Conservation (phyloP, 2,888 invertebrate species). For the Rhaphigaster nebulosa region DNA sequence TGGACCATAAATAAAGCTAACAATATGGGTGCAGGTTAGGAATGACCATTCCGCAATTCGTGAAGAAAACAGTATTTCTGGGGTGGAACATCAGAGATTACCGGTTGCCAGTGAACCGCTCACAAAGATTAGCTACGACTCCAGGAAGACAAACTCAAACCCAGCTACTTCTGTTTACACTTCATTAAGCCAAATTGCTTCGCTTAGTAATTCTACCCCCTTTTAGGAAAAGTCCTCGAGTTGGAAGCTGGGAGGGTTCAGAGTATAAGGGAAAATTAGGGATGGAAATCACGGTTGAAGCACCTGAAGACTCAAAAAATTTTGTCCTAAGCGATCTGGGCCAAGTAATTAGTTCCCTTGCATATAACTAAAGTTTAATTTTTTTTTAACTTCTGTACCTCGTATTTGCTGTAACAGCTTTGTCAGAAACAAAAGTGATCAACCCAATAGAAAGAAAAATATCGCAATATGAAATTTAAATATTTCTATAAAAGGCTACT, state of each 20-base stretch:
- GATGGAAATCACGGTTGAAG: not conserved
- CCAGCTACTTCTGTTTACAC: not conserved
- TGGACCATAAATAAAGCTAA: not conserved
- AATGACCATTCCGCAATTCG: not conserved
- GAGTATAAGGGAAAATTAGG: not conserved
- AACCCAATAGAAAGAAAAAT: too few relatives aligned
- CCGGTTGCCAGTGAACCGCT: not conserved
- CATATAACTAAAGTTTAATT: too few relatives aligned
- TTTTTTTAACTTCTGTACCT: too few relatives aligned
- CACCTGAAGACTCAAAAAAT: not conserved
- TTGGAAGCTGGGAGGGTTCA: not conserved
- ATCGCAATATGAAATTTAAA: too few relatives aligned
- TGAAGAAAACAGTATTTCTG: constrained; percentile 2
- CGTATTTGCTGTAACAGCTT: too few relatives aligned
- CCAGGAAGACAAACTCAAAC: not conserved
- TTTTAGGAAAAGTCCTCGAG: not conserved
- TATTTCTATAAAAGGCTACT: too few relatives aligned
- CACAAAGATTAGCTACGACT: not conserved
- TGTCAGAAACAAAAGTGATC: too few relatives aligned
- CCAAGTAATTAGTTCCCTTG: too few relatives aligned
- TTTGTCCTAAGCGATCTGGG: not conserved
- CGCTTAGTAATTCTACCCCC: not conserved
- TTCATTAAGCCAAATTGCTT: constrained; percentile 6
- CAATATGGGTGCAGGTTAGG: not conserved
- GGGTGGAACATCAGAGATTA: not conserved